Conservation (phyloP, 2,797 vertebrate genomes). For the Brachymystax lenok region DNA sequence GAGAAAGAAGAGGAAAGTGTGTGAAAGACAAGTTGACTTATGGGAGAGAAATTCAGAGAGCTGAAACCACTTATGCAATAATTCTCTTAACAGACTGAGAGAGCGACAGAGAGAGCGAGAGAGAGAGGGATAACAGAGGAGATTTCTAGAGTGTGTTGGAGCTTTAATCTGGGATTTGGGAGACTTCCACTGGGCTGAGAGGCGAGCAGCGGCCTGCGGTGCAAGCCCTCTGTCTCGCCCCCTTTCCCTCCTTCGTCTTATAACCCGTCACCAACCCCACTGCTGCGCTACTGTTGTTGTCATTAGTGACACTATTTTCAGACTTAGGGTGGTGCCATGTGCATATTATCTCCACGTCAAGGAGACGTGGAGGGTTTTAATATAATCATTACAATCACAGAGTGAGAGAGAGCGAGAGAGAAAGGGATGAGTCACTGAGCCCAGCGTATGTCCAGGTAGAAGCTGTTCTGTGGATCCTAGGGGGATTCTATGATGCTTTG, state of each 20-base stretch:
- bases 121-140: not conserved
- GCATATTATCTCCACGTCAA: conserved; percentile 29
- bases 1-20: not conserved
- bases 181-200: not conserved
- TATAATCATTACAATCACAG: conserved; percentile 43
- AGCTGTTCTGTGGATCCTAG: no score
- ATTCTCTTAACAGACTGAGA: not conserved
- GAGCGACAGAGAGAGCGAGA: no score
- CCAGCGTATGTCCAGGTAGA: not conserved
- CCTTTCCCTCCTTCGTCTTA: conserved; percentile 20
- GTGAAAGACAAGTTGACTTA: not conserved
- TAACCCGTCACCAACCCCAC: not conserved
- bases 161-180: not conserved
- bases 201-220: not conserved
- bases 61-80: not conserved
- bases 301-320: conserved; percentile 31
- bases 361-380: conserved; percentile 15
- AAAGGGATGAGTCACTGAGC: not conserved
- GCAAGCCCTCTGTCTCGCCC: conserved; percentile 9
- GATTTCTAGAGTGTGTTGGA: no score
- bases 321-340: conserved; percentile 23
- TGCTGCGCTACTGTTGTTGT: not conserved
- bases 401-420: conserved; percentile 15
- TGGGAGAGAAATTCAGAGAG: conserved; percentile 16
- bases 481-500: not conserved